Percentiles rank a stretch among this genome's conserved stretches.
Evolutionary conservation across 2,113 vertebrate species (phyloP).

Genomic region (Neogobius melanostomus): DNA sequence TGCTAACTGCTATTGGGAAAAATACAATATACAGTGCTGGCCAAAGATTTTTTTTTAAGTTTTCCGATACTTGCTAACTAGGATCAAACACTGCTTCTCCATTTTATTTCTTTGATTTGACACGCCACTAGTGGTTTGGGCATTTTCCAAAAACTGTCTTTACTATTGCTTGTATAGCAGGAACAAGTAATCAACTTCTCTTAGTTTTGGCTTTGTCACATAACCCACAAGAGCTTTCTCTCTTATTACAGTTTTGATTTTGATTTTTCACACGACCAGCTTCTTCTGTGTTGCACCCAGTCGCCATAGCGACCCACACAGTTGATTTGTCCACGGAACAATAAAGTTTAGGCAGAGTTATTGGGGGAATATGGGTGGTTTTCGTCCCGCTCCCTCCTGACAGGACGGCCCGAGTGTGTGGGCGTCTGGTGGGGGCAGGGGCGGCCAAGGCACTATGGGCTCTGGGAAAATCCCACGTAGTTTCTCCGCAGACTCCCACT

Average conservation of each 20-base stretch:
- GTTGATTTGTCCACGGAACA: conserved; percentile 44
- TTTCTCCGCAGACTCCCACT: conserved; percentile 53
- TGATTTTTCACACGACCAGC: conserved; percentile 2
- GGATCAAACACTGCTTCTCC: not conserved
- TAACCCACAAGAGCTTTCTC: not conserved
- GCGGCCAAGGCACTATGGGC: conserved; percentile 56
- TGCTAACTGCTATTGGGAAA: too few relatives aligned
- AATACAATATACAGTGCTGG: too few relatives aligned
- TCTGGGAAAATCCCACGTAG: conserved; percentile 83
- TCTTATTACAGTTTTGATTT: not conserved
- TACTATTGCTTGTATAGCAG: not conserved
- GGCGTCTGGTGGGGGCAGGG: conserved; percentile 57
- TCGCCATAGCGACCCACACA: conserved; percentile 31
- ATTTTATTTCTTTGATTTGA: not conserved
- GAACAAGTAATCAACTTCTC: not conserved
- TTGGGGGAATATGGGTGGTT: conserved; percentile 63
- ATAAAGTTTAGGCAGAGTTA: conserved; percentile 41
- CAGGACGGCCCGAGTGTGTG: conserved; percentile 39
- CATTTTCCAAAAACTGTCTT: not conserved
- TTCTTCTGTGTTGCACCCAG: conserved; percentile 17
- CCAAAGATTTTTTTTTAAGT: too few relatives aligned
- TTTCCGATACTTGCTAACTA: not conserved
- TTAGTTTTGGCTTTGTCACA: conserved; percentile 3
- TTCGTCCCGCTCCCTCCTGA: conserved; percentile 68
- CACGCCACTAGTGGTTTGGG: not conserved